phyloP scores from a whole-genome alignment of 1,140 invertebrate species.

The Hylyphantes graminicola region DNA sequence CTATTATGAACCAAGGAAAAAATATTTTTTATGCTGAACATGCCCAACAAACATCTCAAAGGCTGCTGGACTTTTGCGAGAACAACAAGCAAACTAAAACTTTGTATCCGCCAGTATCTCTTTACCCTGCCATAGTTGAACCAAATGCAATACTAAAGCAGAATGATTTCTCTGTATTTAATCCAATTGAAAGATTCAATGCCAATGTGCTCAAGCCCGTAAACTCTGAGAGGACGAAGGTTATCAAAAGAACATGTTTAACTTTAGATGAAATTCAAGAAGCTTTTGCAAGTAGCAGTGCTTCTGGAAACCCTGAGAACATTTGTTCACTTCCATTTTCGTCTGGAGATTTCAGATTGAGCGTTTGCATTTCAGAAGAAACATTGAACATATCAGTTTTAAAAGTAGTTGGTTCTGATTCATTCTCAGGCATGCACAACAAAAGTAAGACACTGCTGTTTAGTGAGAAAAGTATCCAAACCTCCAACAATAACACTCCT shows the following conservation, averaged over 20 bases:
- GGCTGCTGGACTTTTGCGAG: conserved; percentile 17
- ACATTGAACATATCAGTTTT: conserved; percentile 48
- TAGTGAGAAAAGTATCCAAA: conserved; percentile 26
- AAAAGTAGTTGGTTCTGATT: conserved; percentile 24
- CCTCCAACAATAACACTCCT: conserved; percentile 8
- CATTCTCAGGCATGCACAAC: background rate
- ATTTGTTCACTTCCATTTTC: conserved; percentile 51
- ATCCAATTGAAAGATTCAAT: conserved; percentile 20
- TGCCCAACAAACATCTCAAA: conserved; percentile 53
- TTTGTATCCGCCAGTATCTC: background rate
- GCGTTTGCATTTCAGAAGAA: conserved; percentile 39
- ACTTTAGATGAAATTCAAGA: conserved; percentile 51
- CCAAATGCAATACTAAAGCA: background rate
- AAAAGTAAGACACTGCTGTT: background rate
- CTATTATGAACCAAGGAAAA: conserved; percentile 7
- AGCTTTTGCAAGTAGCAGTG: conserved; percentile 16
- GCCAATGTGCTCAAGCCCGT: background rate
- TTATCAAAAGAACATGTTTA: conserved; percentile 43
- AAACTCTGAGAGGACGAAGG: conserved; percentile 40
- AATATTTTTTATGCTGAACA: conserved; percentile 35
- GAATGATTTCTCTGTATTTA: background rate
- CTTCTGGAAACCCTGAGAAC: background rate
- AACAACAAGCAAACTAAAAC: background rate
- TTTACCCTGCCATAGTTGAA: background rate
- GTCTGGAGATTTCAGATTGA: conserved; percentile 15